A percentile compares a stretch with the other conserved stretches of the same genome.
phyloP scores from a whole-genome alignment of 2,113 vertebrate genomes.

The Grammomys dolichurus region DNA sequence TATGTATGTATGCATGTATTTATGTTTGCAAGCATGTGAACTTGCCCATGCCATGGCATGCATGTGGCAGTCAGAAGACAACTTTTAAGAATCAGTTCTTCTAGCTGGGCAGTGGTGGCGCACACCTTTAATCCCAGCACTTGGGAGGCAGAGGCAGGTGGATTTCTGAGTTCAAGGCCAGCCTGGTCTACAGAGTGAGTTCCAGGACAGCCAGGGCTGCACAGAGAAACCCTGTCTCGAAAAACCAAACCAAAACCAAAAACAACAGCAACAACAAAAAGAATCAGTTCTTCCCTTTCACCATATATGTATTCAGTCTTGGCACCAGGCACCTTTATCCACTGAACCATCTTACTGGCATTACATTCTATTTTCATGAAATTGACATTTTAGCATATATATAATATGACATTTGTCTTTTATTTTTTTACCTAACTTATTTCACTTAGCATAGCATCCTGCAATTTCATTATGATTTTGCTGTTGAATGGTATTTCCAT shows the following conservation, averaged over 20 bases:
- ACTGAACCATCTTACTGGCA: neutral
- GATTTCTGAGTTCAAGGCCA: no score
- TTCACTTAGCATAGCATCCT: neutral
- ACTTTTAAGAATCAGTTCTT: neutral
- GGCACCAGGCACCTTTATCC: neutral
- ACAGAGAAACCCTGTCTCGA: no score
- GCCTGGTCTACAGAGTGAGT: no score
- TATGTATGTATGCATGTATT: neutral
- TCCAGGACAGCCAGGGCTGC: no score
- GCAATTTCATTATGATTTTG: neutral
- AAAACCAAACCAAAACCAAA: no score
- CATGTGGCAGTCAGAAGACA: neutral
- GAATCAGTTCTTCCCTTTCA: neutral
- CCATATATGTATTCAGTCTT: neutral
- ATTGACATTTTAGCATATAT: neutral
- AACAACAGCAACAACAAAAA: no score
- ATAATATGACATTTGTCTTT: neutral
- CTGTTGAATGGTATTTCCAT: neutral
- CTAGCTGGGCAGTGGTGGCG: no score
- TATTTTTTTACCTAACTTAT: neutral
- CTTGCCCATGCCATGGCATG: neutral
- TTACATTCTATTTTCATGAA: neutral
- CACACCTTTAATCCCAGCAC: no score
- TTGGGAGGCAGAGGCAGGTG: no score
- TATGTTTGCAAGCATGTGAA: neutral